Evolutionary conservation across 1,140 invertebrate genomes (phyloP), one percentile per base, ranked within the genome.

Genomic region (Scaptodrosophila lebanonensis): DNA sequence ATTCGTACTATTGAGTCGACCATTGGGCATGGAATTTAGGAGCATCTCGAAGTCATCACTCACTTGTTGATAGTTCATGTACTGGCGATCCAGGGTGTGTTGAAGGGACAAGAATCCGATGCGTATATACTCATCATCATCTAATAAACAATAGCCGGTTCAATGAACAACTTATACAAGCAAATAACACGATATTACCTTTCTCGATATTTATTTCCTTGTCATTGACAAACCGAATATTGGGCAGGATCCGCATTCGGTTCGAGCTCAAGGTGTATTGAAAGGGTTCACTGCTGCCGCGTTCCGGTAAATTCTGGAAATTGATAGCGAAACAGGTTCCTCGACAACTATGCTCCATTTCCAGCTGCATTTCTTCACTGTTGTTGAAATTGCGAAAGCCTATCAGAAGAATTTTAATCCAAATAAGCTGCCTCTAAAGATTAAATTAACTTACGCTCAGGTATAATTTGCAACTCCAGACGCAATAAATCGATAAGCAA

Each of bases 401-500:
- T 83, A 1, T 4, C 40, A 49, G 25, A 16, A 27, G 36, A 11
- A 18, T 13, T 8, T 48, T 29, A 35, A 27, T 35, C 45, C 16
- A 29, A 20, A 18, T 33, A 39, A 36, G 30, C 12, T 42, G 17
- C 15, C 13, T 18, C n/a, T 40, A 17, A 50, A 47, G 9, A 36
- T 29, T 25, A 36, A 54, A 43, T 51, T 20, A 36, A 38, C 49
- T 49, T 82, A 88, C 88, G 73, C 20, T 88, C 86, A 38, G 61
- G 68, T 27, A 61, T 29, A 7, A 88, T 66, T 15, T 79, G 40
- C 29, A 88, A 52, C 11, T 86, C 83, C 22, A 52, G n/a, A 2
- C 87, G 77, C 11, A 88, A 67, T 16, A 63, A 38, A 13, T 85
- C 76, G 53, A 88, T 86, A 1, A 89, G 49, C 3, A 58, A 47